Evolutionary conservation across 2,888 invertebrate species (phyloP).

Genomic region (Lamellibrachia satsuma): DNA sequence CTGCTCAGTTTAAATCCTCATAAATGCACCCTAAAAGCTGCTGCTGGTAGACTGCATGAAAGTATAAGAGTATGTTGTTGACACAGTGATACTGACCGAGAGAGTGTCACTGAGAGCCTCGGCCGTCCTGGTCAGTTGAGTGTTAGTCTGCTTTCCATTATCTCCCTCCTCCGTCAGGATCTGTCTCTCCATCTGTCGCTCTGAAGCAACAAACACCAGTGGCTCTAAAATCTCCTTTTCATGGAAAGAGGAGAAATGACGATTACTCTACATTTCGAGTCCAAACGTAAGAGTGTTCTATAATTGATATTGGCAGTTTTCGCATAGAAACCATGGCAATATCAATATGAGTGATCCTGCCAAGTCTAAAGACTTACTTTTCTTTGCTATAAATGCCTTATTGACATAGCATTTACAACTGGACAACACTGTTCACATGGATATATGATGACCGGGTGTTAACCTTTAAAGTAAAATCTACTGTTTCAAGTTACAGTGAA

Average conservation of each 20-base stretch:
- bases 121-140: slow-evolving; percentile 48
- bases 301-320: too few species aligned
- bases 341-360: too few species aligned
- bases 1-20: slow-evolving; percentile 52
- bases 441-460: too few species aligned
- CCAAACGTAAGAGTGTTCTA: too few species aligned
- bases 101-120: slow-evolving; percentile 51
- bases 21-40: slow-evolving; percentile 47
- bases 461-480: too few species aligned
- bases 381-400: too few species aligned
- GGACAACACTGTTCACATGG: too few species aligned
- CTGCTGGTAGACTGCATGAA: slow-evolving; percentile 42
- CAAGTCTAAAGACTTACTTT: too few species aligned
- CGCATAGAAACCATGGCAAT: too few species aligned
- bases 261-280: not conserved
- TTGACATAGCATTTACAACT: too few species aligned
- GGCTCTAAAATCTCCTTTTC: slow-evolving; percentile 8
- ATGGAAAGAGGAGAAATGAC: not conserved
- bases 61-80: not conserved
- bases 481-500: too few species aligned
- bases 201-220: slow-evolving; percentile 43
- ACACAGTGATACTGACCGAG: slow-evolving; percentile 50
- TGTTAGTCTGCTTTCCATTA: slow-evolving; percentile 47
- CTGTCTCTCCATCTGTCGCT: slow-evolving; percentile 52
- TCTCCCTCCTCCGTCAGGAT: slow-evolving; percentile 53